Conservation (phyloP, 2,113 vertebrate species). For the Numenius arquata region DNA sequence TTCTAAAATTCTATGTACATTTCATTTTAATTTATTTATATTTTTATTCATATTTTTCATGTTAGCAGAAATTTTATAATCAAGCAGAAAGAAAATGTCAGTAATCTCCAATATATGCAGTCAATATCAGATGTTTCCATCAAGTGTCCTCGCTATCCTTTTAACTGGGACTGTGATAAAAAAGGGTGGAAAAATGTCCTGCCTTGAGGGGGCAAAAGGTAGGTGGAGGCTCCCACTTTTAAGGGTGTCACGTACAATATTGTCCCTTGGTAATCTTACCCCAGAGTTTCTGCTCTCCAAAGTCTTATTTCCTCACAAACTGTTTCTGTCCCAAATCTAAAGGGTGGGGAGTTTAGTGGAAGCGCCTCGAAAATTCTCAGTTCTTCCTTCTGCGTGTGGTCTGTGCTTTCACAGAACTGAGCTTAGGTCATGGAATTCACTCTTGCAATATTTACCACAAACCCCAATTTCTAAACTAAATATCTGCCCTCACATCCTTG, state of each 20-base stretch:
- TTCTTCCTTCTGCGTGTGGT: background rate
- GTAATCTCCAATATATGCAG: background rate
- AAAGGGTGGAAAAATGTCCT: background rate
- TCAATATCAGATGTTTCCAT: background rate
- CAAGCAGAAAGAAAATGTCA: background rate
- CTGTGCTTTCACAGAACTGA: background rate
- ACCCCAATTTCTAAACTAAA: background rate
- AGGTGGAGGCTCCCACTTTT: background rate
- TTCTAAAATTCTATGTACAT: background rate
- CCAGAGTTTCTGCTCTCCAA: background rate
- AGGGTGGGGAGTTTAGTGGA: background rate
- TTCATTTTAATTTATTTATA: conserved; percentile 20
- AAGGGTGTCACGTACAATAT: background rate
- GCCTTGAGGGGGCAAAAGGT: background rate
- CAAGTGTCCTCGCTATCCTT: background rate
- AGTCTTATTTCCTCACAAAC: background rate
- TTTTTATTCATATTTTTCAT: background rate
- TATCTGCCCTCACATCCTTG: background rate
- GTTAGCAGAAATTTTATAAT: background rate
- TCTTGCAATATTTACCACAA: background rate
- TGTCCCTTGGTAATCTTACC: background rate
- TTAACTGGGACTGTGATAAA: background rate
- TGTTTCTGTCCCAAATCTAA: background rate
- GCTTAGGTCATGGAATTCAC: background rate
- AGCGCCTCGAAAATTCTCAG: background rate